A percentile compares a stretch with the other conserved stretches of the same genome.
phyloP scores from a whole-genome alignment of 2,888 invertebrate genomes.

The Parnassius glacialis region DNA sequence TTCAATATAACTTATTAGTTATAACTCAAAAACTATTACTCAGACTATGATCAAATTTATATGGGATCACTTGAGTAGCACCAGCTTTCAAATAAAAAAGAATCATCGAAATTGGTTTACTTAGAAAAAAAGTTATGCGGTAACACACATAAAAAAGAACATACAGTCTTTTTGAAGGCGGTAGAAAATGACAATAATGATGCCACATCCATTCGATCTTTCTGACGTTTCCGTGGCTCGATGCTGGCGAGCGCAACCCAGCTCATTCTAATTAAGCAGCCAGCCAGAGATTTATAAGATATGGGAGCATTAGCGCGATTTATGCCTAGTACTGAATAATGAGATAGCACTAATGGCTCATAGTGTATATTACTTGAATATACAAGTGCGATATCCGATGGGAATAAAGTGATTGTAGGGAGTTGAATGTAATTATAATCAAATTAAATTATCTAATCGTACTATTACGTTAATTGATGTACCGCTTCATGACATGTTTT shows the following conservation, averaged over 20 bases:
- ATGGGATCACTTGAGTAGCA: too few species aligned
- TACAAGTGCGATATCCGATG: conserved; percentile 34
- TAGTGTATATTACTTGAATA: conserved; percentile 40
- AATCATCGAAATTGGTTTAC: too few species aligned
- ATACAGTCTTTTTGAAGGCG: too few species aligned
- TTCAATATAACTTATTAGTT: too few species aligned
- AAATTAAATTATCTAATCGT: conserved; percentile 16
- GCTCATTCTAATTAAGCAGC: conserved; percentile 74
- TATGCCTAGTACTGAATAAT: conserved; percentile 72
- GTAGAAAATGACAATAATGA: background rate
- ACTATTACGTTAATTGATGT: conserved; percentile 7
- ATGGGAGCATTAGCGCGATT: conserved; percentile 75
- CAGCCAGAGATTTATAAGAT: conserved; percentile 74
- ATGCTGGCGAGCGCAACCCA: conserved; percentile 30
- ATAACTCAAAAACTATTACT: too few species aligned
- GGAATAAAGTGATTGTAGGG: conserved; percentile 28
- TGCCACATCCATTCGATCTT: conserved; percentile 12
- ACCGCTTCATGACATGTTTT: background rate
- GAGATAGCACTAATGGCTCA: conserved; percentile 68
- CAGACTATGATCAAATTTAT: too few species aligned
- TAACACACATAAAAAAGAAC: too few species aligned
- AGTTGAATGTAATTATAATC: conserved; percentile 18
- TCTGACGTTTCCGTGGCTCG: conserved; percentile 1
- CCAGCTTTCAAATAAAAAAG: too few species aligned
- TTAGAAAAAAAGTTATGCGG: too few species aligned